These are phyloP conservation scores for Mugil cephalus DNA, from an alignment of 2,113 vertebrate species.

Conservation along the genomic window DNA sequence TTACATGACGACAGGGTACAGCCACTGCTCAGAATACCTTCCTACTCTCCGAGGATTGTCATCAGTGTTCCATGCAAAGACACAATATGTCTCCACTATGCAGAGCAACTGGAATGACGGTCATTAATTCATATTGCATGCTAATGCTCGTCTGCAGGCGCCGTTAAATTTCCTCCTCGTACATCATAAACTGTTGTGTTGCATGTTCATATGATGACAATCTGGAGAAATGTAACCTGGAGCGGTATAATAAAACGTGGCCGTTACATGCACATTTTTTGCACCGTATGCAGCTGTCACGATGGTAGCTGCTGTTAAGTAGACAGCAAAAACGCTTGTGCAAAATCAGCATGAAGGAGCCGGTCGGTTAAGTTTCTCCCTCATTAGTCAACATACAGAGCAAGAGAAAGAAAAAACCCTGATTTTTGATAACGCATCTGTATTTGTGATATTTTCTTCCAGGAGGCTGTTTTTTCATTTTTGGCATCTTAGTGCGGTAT, in stretches of 20 bases:
- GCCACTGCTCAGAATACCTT: conserved; percentile 13
- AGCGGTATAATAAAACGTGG: conserved; percentile 31
- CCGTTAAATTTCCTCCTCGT: conserved; percentile 40
- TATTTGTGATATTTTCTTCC: no score
- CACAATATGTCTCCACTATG: conserved; percentile 20
- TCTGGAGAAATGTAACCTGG: conserved; percentile 41
- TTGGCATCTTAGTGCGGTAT: no score
- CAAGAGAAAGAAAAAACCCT: conserved; percentile 12
- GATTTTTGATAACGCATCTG: background rate
- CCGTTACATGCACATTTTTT: conserved; percentile 32
- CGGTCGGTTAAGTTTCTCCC: conserved; percentile 22
- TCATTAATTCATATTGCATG: conserved; percentile 23
- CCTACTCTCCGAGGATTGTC: conserved; percentile 7
- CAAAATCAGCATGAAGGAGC: conserved; percentile 46
- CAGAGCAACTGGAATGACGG: conserved; percentile 21
- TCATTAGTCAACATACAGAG: conserved; percentile 57
- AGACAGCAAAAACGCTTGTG: conserved; percentile 32
- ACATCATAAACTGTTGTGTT: conserved; percentile 13
- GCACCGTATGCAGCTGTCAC: conserved; percentile 22
- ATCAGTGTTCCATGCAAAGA: background rate
- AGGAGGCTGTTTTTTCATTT: no score
- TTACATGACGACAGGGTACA: conserved; percentile 1
- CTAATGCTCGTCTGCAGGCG: conserved; percentile 43
- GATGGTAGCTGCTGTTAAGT: conserved; percentile 23
- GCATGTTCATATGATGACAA: conserved; percentile 25